Conservation (phyloP, 2,888 invertebrate genomes). For the Diogma glabrata region DNA sequence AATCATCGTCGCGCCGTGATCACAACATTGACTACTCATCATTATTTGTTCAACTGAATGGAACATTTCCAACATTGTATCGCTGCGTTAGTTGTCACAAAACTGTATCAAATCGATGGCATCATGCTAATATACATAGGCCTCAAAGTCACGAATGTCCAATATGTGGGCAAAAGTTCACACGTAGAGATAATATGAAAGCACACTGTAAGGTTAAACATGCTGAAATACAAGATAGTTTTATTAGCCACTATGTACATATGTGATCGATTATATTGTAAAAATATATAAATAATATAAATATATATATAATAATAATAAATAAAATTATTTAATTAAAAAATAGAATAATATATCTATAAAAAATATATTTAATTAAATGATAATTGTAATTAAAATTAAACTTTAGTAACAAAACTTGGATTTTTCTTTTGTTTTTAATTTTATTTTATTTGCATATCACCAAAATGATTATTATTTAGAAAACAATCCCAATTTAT, state of each 20-base stretch:
- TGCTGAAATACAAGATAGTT: slow-evolving; percentile 38
- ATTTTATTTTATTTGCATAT: slow-evolving; percentile 5
- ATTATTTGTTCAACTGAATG: slow-evolving; percentile 35
- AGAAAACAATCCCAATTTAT: too few relatives aligned
- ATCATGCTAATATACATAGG: slow-evolving; percentile 47
- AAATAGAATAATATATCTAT: not conserved
- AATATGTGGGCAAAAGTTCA: slow-evolving; percentile 46
- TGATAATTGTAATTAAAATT: slow-evolving; percentile 9
- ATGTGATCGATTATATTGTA: slow-evolving; percentile 36
- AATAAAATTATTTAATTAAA: slow-evolving; percentile 10
- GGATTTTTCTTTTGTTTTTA: slow-evolving; percentile 9
- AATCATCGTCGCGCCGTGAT: slow-evolving; percentile 33
- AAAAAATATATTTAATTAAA: slow-evolving; percentile 7
- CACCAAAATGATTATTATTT: too few relatives aligned
- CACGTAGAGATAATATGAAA: slow-evolving; percentile 52
- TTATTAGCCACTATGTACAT: slow-evolving; percentile 39
- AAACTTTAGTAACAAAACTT: slow-evolving; percentile 11
- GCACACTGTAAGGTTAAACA: slow-evolving; percentile 50
- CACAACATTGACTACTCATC: slow-evolving; percentile 38
- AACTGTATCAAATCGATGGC: slow-evolving; percentile 50
- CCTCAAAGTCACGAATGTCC: slow-evolving; percentile 48
- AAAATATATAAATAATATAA: slow-evolving; percentile 13
- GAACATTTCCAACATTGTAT: slow-evolving; percentile 39
- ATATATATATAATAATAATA: slow-evolving; percentile 3
- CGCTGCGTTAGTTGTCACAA: slow-evolving; percentile 49